phyloP scores from a whole-genome alignment of 2,797 vertebrate species.

The Xerus rutilus region DNA sequence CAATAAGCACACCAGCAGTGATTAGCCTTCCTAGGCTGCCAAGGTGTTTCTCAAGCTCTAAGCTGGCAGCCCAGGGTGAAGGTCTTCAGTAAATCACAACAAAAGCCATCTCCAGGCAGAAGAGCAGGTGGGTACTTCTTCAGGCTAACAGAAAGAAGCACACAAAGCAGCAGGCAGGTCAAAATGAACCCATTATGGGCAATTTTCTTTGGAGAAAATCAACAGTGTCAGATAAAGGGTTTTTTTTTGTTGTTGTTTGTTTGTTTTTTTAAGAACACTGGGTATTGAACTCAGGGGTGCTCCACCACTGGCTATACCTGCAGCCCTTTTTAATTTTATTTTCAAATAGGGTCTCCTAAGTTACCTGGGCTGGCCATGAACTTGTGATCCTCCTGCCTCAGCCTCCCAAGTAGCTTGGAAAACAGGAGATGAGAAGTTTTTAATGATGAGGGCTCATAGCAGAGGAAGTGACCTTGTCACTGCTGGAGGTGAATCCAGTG shows the following conservation, averaged over 20 bases:
- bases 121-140: not conserved
- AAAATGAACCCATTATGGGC: not conserved
- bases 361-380: too few species aligned
- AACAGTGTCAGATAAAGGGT: not conserved
- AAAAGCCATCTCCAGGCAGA: not conserved
- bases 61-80: not conserved
- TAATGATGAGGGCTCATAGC: not conserved
- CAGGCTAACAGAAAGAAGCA: fast-evolving
- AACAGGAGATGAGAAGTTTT: not conserved
- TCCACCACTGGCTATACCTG: not conserved
- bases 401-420: not conserved
- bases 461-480: not conserved
- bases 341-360: too few species aligned
- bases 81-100: not conserved
- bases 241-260: not conserved
- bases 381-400: too few species aligned
- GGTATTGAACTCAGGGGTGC: not conserved
- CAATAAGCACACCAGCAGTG: not conserved
- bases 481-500: not conserved
- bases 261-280: not conserved
- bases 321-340: not conserved
- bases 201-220: conserved; percentile 27
- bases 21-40: not conserved
- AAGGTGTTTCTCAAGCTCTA: not conserved
- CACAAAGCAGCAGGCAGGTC: not conserved